Base-by-base conservation (phyloP, 64 coral and sea anemone species). In the Montipora foliosa region DNA sequence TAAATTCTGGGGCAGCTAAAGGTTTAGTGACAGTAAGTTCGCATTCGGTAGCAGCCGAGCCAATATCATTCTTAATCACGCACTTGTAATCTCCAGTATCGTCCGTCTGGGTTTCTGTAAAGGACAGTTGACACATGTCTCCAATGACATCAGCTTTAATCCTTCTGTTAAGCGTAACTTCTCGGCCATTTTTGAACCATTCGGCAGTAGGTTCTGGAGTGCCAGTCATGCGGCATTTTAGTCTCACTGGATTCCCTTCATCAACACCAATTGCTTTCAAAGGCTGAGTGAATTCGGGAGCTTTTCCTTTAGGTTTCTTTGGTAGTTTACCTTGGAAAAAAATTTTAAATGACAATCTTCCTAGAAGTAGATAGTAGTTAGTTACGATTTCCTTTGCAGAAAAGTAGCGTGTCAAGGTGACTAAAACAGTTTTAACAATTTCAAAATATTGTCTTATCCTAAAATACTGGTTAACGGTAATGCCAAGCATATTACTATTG, bases 41-140 rank as follows among this genome's bases (percentile, higher is more conserved):
- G 47, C 92, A 92, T 46, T 89, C 81, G 8, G 78, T 79, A 25
- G 92, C 90, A 5, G 81, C 86, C n/a, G 83, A 91, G 45, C 97
- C 95, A 11, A 94, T 49, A 21, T 94, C 97, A 37, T 96, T 99
- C 8, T 21, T 90, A 86, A 96, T 57, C 5, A 93, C 73, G 49
- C 97, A 99, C 75, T 95, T 93, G 62, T 99, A 99, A 73, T 87
- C 44, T 62, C 95, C 97, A 15, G 76, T 74, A 74, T 99, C 97
- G 16, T 92, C 94, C 47, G 69, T 59, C 44, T 83, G 67, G 13
- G 89, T 92, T 92, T 96, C 92, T 53, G 74, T 92, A 19, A 99
- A 78, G 44, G 74, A 85, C 25, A 99, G 52, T 55, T 73, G 87
- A 64, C 78, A 86, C 44, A 92, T 90, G 64, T 92, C 94, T 57